Evolutionary conservation across 2,888 invertebrate genomes (phyloP), one percentile per base, ranked within the genome.

Genomic region (Sericinus montela): DNA sequence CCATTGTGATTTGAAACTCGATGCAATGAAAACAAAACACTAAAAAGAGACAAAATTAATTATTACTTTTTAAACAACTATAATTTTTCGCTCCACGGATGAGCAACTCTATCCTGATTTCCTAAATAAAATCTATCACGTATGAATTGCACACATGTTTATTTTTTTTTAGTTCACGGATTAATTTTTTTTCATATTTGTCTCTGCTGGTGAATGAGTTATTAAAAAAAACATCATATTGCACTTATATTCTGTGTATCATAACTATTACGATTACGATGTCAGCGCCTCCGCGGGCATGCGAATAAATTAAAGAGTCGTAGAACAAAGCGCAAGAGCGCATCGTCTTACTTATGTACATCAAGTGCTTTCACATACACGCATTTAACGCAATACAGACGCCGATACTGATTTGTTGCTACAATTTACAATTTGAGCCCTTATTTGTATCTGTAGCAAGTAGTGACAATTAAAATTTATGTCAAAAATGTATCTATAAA

Each of bases 361-460:
- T 63, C 61, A 64, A 62, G 61, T 66, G 71, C 72, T 75, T 75
- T 73, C 73, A 66, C 69, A 62, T 59, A 61, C 69, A 66, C 65
- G 66, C 65, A 62, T 60, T 23, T 54, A 58, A 56, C 53, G 55
- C 55, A 61, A 60, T 62, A 55, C 52, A 9, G 41, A 58, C 57
- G 57, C 58, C 56, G 51, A 45, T 48, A 47, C 54, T 36, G 56
- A 48, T 58, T 57, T 55, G 53, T 58, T 59, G 50, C 40, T 44
- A 47, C 43, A 37, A 39, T 29, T 41, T 19, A 23, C 28, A 42
- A 35, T 32, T 39, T 43, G 45, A 36, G 8, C 25, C 25, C 25
- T 25, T 25, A 25, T 5, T 25, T 6, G 25, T 7, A 25, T 8
- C 25, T 1, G 25, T 25, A 25, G 25, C 8, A 8, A 7, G 13